Base-by-base conservation (phyloP, 1,140 invertebrate species). In the Calephelis nemesis region DNA sequence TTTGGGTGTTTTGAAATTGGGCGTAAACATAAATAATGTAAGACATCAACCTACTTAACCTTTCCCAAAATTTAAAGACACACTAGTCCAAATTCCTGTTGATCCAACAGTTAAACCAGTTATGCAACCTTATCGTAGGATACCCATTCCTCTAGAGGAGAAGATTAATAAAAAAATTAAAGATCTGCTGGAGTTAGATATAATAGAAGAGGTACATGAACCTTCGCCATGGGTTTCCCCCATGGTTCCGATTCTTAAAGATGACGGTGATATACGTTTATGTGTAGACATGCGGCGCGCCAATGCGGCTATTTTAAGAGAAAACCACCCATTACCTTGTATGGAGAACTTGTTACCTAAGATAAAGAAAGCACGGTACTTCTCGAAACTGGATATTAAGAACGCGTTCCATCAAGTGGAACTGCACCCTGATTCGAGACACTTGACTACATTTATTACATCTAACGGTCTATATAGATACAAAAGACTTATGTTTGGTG, bases 271-370 rank as follows among this genome's bases (percentile, higher is more conserved):
- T 47, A n/a, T 85, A 13, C 71, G 83, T 0, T 62, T 90, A 8
- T 87, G 83, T 63, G 62, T 88, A 1, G 83, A 89, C 67, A 87
- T 90, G 83, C 63, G 90, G 47, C 50, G 75, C 42, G 86, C 81
- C 1, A 74, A 81, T 68, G 8, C 74, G 66, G 86, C 86, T 1
- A 81, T 91, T 8, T 11, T 73, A 64, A 60, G 82, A 30, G 80
- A 87, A 74, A 81, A 87, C 45, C 81, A 84, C 47, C 80, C 81
- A 62, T 47, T 84, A 30, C 79, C 87, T 9, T 78, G 74, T 30
- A 81, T 90, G 74, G 81, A 78, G 12, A 69, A 77, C 19, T 62
- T 78, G 48, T 66, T 82, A 64, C 79, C 76, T 9, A 76, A 80
- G 15, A 71, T 85, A n/a, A 76, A n/a, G 62, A 74, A 79, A 73